Conservation (phyloP, 2,797 vertebrate species). For the Artibeus jamaicensis region DNA sequence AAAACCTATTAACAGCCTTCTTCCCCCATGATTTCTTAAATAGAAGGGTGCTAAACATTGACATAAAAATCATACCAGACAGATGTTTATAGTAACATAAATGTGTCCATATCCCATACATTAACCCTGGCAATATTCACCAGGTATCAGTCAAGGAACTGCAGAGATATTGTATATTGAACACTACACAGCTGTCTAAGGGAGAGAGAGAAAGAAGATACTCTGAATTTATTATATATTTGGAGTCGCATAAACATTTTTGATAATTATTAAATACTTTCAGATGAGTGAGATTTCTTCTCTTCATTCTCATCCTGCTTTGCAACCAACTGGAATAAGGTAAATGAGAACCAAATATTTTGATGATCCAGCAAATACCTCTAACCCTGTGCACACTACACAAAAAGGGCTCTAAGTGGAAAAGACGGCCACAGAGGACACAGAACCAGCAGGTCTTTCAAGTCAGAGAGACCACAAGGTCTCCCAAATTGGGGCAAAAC, state of each 20-base stretch:
- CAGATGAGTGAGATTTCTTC: neutral
- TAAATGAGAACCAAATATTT: neutral
- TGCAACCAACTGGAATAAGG: neutral
- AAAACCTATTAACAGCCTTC: neutral
- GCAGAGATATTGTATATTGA: neutral
- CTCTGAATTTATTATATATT: neutral
- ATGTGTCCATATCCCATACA: neutral
- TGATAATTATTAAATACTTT: neutral
- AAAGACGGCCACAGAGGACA: neutral
- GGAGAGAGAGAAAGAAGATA: neutral
- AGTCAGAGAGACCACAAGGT: neutral
- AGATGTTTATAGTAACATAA: neutral
- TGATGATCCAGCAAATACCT: neutral
- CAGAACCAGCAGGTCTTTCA: neutral
- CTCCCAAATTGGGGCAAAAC: neutral
- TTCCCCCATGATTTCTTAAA: neutral
- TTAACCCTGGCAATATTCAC: neutral
- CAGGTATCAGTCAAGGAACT: neutral
- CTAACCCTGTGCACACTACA: neutral
- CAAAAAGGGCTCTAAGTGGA: neutral
- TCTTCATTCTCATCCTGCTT: neutral
- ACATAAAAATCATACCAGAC: neutral
- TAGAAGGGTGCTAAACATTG: neutral
- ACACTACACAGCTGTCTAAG: neutral
- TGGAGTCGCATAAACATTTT: neutral